Base-by-base conservation (phyloP, 2,113 vertebrate genomes). In the Apeltes quadracus region DNA sequence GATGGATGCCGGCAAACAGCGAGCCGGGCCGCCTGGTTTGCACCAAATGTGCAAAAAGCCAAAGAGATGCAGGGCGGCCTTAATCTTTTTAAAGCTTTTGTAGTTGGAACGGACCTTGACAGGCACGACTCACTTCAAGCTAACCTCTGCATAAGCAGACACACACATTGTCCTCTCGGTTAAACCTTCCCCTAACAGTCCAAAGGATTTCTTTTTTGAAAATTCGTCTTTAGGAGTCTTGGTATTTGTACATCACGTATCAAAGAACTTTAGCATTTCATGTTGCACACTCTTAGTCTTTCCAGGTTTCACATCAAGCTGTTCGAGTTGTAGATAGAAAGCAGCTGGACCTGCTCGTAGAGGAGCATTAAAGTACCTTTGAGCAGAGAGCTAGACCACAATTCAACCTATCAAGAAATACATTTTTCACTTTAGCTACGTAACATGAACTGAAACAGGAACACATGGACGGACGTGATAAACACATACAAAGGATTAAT, bases 1-100 rank as follows among this genome's bases (percentile, higher is more conserved):
- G 75, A 81, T 75, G n/a, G 68, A 81, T 76, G 69, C 41, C 29
- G 75, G 27, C 29, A 29, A 43, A 23, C 11, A 36, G 27, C 14
- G 66, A 73, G 43, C 46, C 22, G 9, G 9, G 4, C 51, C 8
- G 43, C n/a, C n/a, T n/a, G n/a, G n/a, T n/a, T 27, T 20, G 57
- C 11, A 15, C 41, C 25, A 1, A 69, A 8, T 10, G 43, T 16
- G 16, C n/a, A 39, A 36, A 59, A 53, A 61, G 5, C 4, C 68
- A 14, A 2, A 61, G 5, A 46, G 29, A 65, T 50, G 53, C 41
- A 74, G 8, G 22, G 0, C 36, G 43, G 36, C 4, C 1, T 10
- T 0, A 5, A 16, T 25, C 14, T 48, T n/a, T 23, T 0, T 15
- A 16, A 27, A 36, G 23, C 7, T 53, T 65, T 61, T 50, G 38